These are phyloP conservation scores for Stomatorhinus ivindoensis DNA, from an alignment of 2,113 vertebrate species.

Conservation along the genomic window DNA sequence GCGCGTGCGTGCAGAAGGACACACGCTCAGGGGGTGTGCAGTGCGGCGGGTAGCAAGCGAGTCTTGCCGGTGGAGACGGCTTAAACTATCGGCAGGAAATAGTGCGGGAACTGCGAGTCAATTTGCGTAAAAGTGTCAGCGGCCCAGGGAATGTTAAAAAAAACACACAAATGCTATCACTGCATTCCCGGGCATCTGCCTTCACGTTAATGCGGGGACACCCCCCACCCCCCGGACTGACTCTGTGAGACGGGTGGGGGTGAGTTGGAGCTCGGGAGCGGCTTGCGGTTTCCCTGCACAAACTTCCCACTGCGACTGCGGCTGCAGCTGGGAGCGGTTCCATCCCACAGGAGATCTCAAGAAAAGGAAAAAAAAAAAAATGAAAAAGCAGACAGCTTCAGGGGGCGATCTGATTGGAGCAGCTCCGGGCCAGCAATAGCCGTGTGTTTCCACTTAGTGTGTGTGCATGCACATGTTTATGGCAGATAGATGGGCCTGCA, in stretches of 20 bases:
- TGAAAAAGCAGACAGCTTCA: neutral
- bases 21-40: neutral
- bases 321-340: neutral
- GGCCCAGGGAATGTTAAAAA: neutral
- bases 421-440: neutral
- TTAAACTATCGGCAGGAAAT: neutral
- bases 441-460: neutral
- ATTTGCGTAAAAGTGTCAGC: neutral
- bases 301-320: neutral
- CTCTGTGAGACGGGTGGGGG: neutral
- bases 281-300: neutral
- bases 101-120: neutral
- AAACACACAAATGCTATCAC: neutral
- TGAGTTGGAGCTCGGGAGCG: neutral
- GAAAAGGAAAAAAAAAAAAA: neutral
- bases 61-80: neutral
- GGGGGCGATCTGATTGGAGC: conserved; percentile 20
- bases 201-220: neutral
- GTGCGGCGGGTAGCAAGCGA: neutral
- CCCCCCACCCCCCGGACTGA: neutral
- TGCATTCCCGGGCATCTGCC: neutral
- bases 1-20: neutral
- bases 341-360: neutral
- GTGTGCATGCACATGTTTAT: neutral
- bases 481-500: neutral